phyloP scores from a whole-genome alignment of 2,113 vertebrate genomes.

The Raphicerus campestris region DNA sequence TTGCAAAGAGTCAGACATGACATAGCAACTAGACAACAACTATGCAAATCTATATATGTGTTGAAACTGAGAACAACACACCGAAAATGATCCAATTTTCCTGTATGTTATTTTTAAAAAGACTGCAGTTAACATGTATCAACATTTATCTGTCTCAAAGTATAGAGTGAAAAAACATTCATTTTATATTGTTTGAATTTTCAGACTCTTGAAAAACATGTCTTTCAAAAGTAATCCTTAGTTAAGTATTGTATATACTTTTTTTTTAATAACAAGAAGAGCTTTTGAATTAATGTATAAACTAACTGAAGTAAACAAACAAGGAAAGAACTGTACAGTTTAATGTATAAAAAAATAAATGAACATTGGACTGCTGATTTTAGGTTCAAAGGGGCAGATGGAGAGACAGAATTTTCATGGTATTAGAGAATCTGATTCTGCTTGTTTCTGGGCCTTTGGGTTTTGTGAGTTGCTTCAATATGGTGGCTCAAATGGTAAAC shows the following conservation, averaged over 20 bases:
- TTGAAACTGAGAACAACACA: neutral
- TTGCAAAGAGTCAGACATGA: neutral
- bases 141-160: neutral
- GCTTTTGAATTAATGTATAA: conserved; percentile 3
- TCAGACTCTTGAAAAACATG: neutral
- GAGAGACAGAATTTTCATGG: neutral
- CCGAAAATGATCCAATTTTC: neutral
- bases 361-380: neutral
- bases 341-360: conserved; percentile 21
- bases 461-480: conserved; percentile 13
- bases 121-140: neutral
- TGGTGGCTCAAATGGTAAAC: neutral
- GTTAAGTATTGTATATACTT: neutral
- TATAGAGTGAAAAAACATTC: neutral
- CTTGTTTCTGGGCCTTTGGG: neutral
- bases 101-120: neutral
- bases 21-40: neutral
- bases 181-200: conserved; percentile 17
- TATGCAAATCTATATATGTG: neutral
- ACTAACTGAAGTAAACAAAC: conserved; percentile 1
- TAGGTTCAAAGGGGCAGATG: neutral
- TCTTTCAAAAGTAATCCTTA: conserved; percentile 38
- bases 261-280: conserved; percentile 10
- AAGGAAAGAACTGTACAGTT: neutral
- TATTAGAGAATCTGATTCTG: neutral